A percentile compares a stretch with the other conserved stretches of the same genome.
phyloP scores from a whole-genome alignment of 2,888 invertebrate species.

The Apotomis capreana region DNA sequence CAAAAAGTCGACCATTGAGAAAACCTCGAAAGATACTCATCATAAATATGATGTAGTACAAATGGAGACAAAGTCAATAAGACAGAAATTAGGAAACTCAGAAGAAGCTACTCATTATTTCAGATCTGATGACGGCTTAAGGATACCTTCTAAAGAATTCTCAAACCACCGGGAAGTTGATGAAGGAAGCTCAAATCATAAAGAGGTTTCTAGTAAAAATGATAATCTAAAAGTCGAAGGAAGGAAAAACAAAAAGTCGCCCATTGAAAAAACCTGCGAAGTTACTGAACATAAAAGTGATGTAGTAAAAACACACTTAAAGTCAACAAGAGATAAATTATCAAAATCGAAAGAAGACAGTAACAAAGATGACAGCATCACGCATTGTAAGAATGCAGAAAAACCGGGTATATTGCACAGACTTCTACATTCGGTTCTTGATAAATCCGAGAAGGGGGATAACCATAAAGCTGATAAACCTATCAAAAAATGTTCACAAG shows the following conservation, averaged over 20 bases:
- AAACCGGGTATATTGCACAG: background rate
- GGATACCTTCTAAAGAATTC: too few species aligned
- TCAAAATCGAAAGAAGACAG: background rate
- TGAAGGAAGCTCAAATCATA: background rate
- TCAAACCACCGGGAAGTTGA: background rate
- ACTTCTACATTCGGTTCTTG: background rate
- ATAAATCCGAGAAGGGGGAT: background rate
- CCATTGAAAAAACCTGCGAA: background rate
- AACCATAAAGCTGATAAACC: background rate
- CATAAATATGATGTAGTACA: too few species aligned
- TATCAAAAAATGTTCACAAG: background rate
- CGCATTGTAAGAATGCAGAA: background rate
- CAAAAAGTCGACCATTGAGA: too few species aligned
- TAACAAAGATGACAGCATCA: background rate
- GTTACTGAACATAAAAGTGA: background rate
- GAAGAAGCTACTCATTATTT: too few species aligned
- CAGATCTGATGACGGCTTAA: too few species aligned
- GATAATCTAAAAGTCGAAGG: constrained; percentile 1
- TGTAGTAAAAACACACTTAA: background rate
- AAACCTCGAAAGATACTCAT: too few species aligned
- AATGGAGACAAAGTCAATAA: too few species aligned
- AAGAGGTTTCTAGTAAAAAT: constrained; percentile 1
- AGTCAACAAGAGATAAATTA: constrained; percentile 1
- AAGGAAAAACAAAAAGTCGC: background rate
- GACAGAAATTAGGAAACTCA: too few species aligned